A percentile compares a stretch with the other conserved stretches of the same genome.
These are phyloP conservation scores for Nestor notabilis DNA, from an alignment of 2,113 vertebrate genomes.

Conservation along the genomic window DNA sequence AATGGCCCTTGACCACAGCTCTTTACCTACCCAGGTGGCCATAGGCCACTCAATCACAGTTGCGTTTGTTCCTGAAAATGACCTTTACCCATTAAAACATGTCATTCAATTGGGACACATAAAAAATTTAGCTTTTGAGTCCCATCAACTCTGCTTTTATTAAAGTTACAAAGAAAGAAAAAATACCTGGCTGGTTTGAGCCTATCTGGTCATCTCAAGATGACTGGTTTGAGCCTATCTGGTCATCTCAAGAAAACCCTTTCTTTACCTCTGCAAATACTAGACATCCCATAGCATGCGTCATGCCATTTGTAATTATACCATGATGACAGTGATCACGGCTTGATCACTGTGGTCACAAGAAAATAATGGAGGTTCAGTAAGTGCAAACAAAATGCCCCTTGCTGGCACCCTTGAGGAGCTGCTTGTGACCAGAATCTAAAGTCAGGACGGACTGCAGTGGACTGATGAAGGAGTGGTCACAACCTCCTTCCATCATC, in stretches of 20 bases:
- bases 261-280: neutral
- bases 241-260: neutral
- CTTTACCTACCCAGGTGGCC: neutral
- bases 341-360: constrained; percentile 53
- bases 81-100: neutral
- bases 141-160: neutral
- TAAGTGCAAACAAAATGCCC: constrained; percentile 26
- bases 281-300: neutral
- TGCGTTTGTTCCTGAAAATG: neutral
- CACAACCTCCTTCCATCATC: neutral
- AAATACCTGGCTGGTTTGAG: neutral
- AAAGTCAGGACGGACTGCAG: neutral
- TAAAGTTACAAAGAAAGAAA: neutral
- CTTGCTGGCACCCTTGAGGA: constrained; percentile 13
- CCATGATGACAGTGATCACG: constrained; percentile 49
- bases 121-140: neutral
- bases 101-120: neutral
- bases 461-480: neutral
- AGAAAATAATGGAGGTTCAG: constrained; percentile 49
- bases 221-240: neutral
- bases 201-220: neutral
- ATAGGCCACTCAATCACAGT: neutral
- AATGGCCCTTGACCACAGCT: neutral
- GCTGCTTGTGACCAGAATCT: constrained; percentile 49
- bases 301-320: constrained; percentile 33